These are phyloP conservation scores for Bubalus kerabau DNA, from an alignment of 2,113 vertebrate genomes.

Conservation along the genomic window DNA sequence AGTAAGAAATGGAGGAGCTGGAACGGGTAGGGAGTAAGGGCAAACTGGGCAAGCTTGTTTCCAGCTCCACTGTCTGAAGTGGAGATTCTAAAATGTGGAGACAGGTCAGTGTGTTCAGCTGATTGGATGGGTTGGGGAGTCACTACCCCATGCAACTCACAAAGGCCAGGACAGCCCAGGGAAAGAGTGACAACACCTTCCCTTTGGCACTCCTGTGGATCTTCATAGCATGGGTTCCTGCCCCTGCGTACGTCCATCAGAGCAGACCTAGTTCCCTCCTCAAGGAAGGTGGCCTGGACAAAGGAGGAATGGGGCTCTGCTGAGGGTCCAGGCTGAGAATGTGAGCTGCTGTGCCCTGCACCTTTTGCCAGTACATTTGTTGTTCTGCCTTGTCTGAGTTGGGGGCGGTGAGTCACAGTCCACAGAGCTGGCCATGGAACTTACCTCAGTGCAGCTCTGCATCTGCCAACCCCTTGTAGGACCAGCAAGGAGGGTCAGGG, in stretches of 20 bases:
- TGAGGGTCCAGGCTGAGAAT: not conserved
- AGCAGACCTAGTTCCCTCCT: not conserved
- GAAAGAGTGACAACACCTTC: not conserved
- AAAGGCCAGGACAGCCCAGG: not conserved
- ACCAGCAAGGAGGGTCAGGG: not conserved
- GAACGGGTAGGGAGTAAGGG: not conserved
- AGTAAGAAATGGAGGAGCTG: not conserved
- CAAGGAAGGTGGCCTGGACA: not conserved
- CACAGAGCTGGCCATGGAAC: no score
- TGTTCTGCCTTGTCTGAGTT: not conserved
- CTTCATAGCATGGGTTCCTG: not conserved
- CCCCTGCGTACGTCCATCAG: not conserved
- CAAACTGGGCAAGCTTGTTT: not conserved
- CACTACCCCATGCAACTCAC: not conserved
- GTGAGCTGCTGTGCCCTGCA: no score
- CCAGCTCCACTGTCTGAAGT: not conserved
- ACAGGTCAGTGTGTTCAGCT: not conserved
- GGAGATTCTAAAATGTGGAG: not conserved
- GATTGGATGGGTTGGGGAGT: not conserved
- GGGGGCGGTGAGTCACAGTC: not conserved
- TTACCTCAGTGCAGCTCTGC: accelerated
- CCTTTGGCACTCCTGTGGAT: no score
- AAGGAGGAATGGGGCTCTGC: not conserved
- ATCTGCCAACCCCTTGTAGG: accelerated
- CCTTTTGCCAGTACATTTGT: no score